These are phyloP conservation scores for Hormaphis cornu DNA, from an alignment of 1,140 invertebrate genomes.

Conservation along the genomic window DNA sequence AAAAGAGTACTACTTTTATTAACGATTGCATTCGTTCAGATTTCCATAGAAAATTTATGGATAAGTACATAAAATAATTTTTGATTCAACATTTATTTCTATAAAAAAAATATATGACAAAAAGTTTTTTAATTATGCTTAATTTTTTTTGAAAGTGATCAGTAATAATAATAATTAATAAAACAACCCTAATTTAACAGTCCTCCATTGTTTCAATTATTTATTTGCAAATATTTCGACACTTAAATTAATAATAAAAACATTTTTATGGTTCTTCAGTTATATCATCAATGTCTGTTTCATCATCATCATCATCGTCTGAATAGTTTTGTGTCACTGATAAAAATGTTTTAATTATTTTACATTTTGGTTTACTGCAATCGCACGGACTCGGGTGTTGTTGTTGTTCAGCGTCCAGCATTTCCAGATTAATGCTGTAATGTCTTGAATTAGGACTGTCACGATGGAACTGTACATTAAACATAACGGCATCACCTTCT, in stretches of 20 bases:
- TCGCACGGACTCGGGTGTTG: conserved; percentile 67
- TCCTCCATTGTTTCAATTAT: background rate
- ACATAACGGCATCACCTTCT: conserved; percentile 55
- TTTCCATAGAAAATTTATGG: conserved; percentile 99
- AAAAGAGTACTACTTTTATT: conserved; percentile 87
- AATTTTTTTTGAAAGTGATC: too few species aligned
- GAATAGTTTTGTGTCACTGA: background rate
- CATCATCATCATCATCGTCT: background rate
- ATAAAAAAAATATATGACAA: too few species aligned
- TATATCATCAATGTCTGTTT: too few species aligned
- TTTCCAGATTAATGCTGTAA: conserved; percentile 58
- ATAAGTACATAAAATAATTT: conserved; percentile 92
- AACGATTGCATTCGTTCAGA: conserved; percentile 97
- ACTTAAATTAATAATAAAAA: too few species aligned
- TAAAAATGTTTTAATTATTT: conserved; percentile 53
- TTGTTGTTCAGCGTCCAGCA: conserved; percentile 58
- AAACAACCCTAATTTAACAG: too few species aligned
- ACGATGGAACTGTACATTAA: conserved; percentile 53
- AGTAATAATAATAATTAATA: too few species aligned
- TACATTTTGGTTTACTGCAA: conserved; percentile 68
- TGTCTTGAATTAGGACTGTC: conserved; percentile 44
- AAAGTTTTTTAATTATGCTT: too few species aligned
- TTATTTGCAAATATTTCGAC: too few species aligned
- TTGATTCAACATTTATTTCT: background rate
- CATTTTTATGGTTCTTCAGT: too few species aligned